These are phyloP conservation scores for Eupithecia pulchellata DNA, from an alignment of 2,888 invertebrate species.

Conservation along the genomic window DNA sequence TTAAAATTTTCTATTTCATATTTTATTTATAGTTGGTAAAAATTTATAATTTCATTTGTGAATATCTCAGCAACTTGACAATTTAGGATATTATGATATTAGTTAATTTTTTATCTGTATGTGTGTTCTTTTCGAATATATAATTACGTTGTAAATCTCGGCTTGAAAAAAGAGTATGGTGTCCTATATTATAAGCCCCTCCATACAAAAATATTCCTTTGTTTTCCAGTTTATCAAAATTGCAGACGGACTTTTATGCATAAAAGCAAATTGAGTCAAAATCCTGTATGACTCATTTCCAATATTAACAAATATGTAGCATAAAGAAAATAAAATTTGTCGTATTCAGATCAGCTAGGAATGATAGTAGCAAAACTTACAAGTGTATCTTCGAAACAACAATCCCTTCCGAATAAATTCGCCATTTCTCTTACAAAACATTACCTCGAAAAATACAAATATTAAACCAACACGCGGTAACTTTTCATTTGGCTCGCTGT, in stretches of 20 bases:
- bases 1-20: too few species aligned
- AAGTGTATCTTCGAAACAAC: slow-evolving; percentile 22
- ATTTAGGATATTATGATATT: too few species aligned
- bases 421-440: slow-evolving; percentile 33
- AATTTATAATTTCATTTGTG: too few species aligned
- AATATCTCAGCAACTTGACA: too few species aligned
- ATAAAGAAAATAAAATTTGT: not conserved
- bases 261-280: not conserved
- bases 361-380: not conserved
- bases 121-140: too few species aligned
- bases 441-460: slow-evolving; percentile 29
- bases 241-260: not conserved
- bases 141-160: too few species aligned
- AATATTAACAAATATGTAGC: not conserved
- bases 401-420: slow-evolving; percentile 27
- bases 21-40: too few species aligned
- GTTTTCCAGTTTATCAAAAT: not conserved
- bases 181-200: too few species aligned
- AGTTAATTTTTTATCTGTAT: too few species aligned
- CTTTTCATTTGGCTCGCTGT: slow-evolving; percentile 22
- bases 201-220: too few species aligned
- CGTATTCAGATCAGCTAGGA: not conserved
- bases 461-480: slow-evolving; percentile 20
- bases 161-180: too few species aligned
- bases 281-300: not conserved